These are phyloP conservation scores for Oeneis ivallda DNA, from an alignment of 2,888 invertebrate species.

Conservation along the genomic window DNA sequence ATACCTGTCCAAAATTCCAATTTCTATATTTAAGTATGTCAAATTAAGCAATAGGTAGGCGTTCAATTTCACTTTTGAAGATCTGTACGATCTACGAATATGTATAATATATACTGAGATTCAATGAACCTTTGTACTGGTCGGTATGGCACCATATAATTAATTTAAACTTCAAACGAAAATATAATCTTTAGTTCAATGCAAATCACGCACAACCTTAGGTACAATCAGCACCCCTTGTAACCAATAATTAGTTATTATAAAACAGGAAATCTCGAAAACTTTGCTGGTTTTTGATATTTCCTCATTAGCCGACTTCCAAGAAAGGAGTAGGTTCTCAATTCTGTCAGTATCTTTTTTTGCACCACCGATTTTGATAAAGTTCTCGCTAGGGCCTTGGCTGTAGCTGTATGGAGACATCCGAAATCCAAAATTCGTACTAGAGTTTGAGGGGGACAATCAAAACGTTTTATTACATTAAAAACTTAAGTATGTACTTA, in stretches of 20 bases:
- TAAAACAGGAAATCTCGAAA: background rate
- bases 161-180: background rate
- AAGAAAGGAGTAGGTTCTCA: too few species aligned
- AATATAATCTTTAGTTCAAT: background rate
- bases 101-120: background rate
- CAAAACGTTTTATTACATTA: too few species aligned
- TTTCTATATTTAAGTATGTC: background rate
- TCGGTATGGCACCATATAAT: background rate
- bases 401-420: too few species aligned
- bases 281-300: background rate
- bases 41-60: background rate
- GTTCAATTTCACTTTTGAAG: background rate
- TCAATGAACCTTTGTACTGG: background rate
- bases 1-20: background rate
- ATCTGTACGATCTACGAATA: background rate
- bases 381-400: too few species aligned
- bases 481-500: too few species aligned
- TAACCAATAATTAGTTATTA: background rate
- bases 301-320: too few species aligned
- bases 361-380: too few species aligned
- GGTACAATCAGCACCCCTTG: background rate
- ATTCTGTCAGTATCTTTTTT: too few species aligned
- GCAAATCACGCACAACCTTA: background rate
- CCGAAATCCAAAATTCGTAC: too few species aligned
- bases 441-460: too few species aligned